A percentile compares a stretch with the other conserved stretches of the same genome.
Evolutionary conservation across 2,113 vertebrate species (phyloP).

Genomic region (Xerus inauris): DNA sequence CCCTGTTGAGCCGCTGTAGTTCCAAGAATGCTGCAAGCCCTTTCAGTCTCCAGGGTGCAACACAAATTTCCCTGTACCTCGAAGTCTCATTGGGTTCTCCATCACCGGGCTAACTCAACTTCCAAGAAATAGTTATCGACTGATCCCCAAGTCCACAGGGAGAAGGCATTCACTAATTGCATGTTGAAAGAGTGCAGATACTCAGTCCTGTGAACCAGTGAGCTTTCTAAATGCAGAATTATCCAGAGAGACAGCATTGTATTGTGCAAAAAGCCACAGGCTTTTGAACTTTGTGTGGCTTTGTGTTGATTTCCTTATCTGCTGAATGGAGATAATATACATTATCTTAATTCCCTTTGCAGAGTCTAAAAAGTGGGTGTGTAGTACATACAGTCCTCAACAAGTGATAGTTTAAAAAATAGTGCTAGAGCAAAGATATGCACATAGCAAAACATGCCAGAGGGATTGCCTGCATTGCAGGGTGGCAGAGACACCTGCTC

Average conservation of each 20-base stretch:
- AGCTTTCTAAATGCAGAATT: background rate
- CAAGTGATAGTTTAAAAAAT: background rate
- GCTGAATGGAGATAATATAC: background rate
- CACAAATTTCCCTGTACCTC: background rate
- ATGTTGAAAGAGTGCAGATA: background rate
- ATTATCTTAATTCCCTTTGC: background rate
- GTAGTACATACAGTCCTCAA: background rate
- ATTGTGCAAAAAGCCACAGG: background rate
- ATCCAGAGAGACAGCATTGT: background rate
- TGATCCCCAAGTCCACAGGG: background rate
- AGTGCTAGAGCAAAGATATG: background rate
- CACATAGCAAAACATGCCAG: background rate
- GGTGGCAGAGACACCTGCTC: background rate
- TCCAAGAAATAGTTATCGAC: background rate
- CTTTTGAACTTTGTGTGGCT: background rate
- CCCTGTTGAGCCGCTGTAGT: background rate
- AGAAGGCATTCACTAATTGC: background rate
- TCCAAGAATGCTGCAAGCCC: background rate
- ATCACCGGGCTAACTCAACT: background rate
- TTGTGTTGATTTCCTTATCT: conserved; percentile 25
- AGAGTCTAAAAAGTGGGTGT: background rate
- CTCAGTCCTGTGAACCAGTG: too few species aligned
- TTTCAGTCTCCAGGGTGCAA: background rate
- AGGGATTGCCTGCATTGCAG: background rate
- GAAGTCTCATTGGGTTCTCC: background rate